Base-by-base conservation (phyloP, 2,797 vertebrate species). In the Cephalopachus bancanus region DNA sequence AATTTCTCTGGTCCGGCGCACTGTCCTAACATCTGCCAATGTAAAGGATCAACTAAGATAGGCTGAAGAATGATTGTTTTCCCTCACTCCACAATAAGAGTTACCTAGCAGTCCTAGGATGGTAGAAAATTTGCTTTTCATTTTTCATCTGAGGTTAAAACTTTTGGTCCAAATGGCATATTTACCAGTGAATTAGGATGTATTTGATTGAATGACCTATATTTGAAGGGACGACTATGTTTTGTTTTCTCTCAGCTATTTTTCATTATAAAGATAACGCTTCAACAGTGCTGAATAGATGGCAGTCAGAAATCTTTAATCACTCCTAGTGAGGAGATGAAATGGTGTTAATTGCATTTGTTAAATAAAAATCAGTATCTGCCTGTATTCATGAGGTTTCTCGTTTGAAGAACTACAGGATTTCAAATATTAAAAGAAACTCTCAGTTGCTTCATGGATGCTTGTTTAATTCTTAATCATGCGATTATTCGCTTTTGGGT, bases 291-390 rank as follows among this genome's bases (percentile, higher is more conserved):
- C 86, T 88, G 53, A 88, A n/a, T 80, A 67, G 81, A 53, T 84
- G 60, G 16, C 49, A 90, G 30, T 72, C 33, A 69, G 9, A 71
- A 76, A 17, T 83, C 84, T 89, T 83, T 60, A 88, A 69, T 93
- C 79, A 90, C 10, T 57, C 37, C 44, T 80, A 44, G 20, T 37
- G 44, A 74, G 14, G 64, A 75, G 44, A 44, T 92, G 84, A 93
- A 97, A 83, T 88, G 74, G 44, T 95, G 60, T 89, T 84, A 88
- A 37, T 78, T 95, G 79, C 59, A 62, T 97, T 92, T 65, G 69
- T 92, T 83, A 37, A 89, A 72, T 96, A 80, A 93, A 96, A 86
- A 89, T 89, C n/a, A 88, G 0, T 86, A 72, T 89, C 78, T 72
- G 24, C 60, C 28, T 89, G 4, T 74, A 79, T 93, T 94, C 65